Conservation (phyloP, 2,888 invertebrate genomes). For the Alentia gelatinosa region DNA sequence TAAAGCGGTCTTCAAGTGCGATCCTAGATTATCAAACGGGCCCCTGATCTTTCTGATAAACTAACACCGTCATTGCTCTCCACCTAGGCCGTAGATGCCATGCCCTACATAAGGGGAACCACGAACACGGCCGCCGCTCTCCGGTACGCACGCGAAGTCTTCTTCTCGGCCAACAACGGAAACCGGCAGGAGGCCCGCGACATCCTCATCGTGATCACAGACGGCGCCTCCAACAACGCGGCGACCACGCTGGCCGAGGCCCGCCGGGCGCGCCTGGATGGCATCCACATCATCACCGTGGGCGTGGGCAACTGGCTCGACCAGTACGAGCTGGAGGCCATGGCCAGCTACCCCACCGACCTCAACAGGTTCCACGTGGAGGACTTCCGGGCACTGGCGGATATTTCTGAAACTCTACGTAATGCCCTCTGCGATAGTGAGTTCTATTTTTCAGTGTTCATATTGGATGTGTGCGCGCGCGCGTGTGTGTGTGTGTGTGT, state of each 20-base stretch:
- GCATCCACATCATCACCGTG: conserved; percentile 57
- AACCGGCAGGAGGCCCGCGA: not conserved
- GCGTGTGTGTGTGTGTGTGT: no score
- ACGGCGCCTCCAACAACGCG: conserved; percentile 51
- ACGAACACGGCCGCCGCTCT: conserved; percentile 58
- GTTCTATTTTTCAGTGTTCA: no score
- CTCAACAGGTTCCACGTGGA: conserved; percentile 47
- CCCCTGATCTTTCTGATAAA: no score
- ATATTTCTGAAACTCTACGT: not conserved
- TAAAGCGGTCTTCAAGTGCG: no score
- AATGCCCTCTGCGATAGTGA: conserved; percentile 59
- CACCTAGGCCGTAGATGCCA: not conserved
- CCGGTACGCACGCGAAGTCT: not conserved
- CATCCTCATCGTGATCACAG: conserved; percentile 45
- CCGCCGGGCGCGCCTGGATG: not conserved
- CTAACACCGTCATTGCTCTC: not conserved
- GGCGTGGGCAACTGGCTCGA: conserved; percentile 58
- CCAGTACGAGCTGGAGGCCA: conserved; percentile 58
- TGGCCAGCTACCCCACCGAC: conserved; percentile 56
- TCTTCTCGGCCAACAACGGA: conserved; percentile 24
- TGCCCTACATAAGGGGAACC: conserved; percentile 56
- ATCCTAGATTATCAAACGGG: no score
- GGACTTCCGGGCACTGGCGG: conserved; percentile 18
- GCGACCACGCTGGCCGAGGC: conserved; percentile 49
- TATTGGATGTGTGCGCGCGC: no score